Evolutionary conservation across 2,888 invertebrate genomes (phyloP).

Genomic region (Parnassius smintheus): DNA sequence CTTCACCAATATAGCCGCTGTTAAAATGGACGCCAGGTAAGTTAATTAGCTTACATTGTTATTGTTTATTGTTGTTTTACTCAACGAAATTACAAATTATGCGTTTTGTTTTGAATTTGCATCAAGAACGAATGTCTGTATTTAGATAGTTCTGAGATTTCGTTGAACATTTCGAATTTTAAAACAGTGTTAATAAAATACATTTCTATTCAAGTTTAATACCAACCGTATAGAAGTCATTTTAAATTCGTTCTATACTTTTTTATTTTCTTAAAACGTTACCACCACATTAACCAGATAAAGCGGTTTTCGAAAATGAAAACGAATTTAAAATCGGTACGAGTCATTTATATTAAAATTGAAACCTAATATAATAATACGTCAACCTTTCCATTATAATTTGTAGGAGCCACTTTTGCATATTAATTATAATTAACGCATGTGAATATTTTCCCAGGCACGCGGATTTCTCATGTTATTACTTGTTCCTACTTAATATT

Average conservation of each 20-base stretch:
- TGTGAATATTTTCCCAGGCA: background rate
- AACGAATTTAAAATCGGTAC: background rate
- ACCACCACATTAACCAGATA: too few species aligned
- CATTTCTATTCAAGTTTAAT: too few species aligned
- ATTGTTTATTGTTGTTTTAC: slow-evolving; percentile 43
- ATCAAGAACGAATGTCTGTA: slow-evolving; percentile 21
- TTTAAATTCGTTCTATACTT: too few species aligned
- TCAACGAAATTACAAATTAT: slow-evolving; percentile 23
- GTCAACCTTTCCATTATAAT: background rate
- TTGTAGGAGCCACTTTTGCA: background rate
- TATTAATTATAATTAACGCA: background rate
- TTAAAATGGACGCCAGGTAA: slow-evolving; percentile 41
- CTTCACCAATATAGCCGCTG: slow-evolving; percentile 53
- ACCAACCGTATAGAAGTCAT: too few species aligned
- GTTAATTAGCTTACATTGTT: slow-evolving; percentile 64
- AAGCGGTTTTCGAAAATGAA: too few species aligned
- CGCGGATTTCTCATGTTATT: background rate
- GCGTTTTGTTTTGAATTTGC: slow-evolving; percentile 22
- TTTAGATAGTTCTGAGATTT: slow-evolving; percentile 20
- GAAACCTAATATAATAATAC: background rate
- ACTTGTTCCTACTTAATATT: background rate
- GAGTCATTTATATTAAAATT: background rate
- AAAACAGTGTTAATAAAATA: too few species aligned
- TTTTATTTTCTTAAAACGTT: too few species aligned
- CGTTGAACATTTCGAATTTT: too few species aligned